Conservation (phyloP, 2,797 vertebrate species). For the Paratrypauchen microcephalus region DNA sequence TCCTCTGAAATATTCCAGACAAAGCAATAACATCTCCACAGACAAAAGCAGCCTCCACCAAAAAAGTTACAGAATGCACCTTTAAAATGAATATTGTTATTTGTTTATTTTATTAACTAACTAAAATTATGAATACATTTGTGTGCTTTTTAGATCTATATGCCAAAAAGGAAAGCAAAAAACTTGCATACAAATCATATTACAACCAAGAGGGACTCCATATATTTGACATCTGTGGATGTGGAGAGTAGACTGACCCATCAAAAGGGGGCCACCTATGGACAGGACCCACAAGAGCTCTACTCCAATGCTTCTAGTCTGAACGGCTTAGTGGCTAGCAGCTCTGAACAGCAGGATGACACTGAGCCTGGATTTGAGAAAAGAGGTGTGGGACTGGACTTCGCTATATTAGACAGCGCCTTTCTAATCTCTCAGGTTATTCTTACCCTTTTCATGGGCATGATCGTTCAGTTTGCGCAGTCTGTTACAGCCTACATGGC, state of each 20-base stretch:
- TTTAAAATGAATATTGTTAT: not conserved
- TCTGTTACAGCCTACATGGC: slow-evolving; percentile 82
- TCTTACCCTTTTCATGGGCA: slow-evolving; percentile 82
- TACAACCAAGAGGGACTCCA: slow-evolving; percentile 59
- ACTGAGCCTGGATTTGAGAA: slow-evolving; percentile 56
- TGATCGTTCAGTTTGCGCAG: slow-evolving; percentile 79
- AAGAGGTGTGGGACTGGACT: slow-evolving; percentile 81
- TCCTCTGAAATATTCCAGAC: no score
- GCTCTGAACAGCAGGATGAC: slow-evolving; percentile 40
- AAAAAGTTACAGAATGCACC: no score
- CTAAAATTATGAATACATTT: not conserved
- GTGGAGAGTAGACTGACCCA: slow-evolving; percentile 51
- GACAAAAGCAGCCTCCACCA: no score
- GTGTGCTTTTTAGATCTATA: slow-evolving; percentile 70
- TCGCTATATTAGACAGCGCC: slow-evolving; percentile 82
- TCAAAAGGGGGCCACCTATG: slow-evolving; percentile 47
- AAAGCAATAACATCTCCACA: no score
- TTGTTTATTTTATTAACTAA: not conserved
- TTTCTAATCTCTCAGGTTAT: slow-evolving; percentile 85
- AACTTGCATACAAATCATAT: slow-evolving; percentile 57
- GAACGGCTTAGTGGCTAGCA: slow-evolving; percentile 42
- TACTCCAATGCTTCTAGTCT: slow-evolving; percentile 45
- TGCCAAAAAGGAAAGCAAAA: slow-evolving; percentile 75
- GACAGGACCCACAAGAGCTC: slow-evolving; percentile 53
- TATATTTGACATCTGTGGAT: slow-evolving; percentile 62